These are phyloP conservation scores for Euwallacea similis DNA, from an alignment of 1,140 invertebrate genomes.

Conservation along the genomic window DNA sequence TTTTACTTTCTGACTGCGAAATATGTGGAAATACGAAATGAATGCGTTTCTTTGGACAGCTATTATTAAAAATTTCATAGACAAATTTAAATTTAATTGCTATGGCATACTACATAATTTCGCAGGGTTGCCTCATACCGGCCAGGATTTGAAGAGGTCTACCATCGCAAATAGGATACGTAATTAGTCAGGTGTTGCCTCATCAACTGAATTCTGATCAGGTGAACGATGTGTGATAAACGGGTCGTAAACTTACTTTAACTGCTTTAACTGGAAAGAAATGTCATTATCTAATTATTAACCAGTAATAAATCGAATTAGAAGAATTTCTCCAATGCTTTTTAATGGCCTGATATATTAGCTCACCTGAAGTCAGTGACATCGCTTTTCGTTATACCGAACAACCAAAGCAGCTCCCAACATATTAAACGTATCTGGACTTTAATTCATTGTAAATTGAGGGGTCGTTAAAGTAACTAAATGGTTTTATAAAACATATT, in stretches of 20 bases:
- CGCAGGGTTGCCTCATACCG: background rate
- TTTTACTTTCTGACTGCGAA: slow-evolving; percentile 24
- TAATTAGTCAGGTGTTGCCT: too few relatives aligned
- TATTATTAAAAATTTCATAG: slow-evolving; percentile 30
- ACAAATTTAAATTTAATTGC: slow-evolving; percentile 22
- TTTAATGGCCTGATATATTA: slow-evolving; percentile 1
- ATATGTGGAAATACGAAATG: slow-evolving; percentile 29
- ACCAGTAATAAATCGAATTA: too few relatives aligned
- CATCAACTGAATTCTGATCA: too few relatives aligned
- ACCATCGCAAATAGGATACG: too few relatives aligned
- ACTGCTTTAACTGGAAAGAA: too few relatives aligned
- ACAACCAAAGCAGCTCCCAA: slow-evolving; percentile 7
- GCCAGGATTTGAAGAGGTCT: too few relatives aligned
- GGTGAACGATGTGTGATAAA: too few relatives aligned
- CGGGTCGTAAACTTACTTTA: too few relatives aligned
- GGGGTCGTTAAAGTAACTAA: background rate
- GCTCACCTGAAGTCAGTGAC: slow-evolving; percentile 12
- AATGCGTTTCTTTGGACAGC: slow-evolving; percentile 20
- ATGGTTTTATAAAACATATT: too few relatives aligned
- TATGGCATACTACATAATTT: slow-evolving; percentile 4
- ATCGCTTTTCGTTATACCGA: background rate
- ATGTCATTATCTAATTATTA: too few relatives aligned
- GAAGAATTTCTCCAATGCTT: slow-evolving; percentile 4
- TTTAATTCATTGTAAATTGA: background rate
- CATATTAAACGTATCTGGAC: slow-evolving; percentile 9